phyloP scores from a whole-genome alignment of 2,797 vertebrate genomes.

The Masticophis lateralis region DNA sequence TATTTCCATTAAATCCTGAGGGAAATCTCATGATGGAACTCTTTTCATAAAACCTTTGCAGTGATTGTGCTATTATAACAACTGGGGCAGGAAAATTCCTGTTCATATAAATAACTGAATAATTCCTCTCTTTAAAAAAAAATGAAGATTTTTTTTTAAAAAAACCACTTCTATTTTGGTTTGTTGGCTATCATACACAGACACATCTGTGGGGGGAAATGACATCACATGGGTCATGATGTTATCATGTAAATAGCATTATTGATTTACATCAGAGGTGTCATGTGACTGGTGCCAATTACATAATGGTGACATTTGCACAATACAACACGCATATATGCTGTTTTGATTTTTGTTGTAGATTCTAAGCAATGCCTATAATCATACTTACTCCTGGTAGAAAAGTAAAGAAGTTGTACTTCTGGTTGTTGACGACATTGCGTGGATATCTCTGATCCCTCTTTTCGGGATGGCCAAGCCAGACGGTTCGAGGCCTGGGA shows the following conservation, averaged over 20 bases:
- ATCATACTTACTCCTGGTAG: constrained; percentile 86
- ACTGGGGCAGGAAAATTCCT: background rate
- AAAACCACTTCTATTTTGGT: background rate
- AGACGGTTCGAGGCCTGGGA: constrained; percentile 90
- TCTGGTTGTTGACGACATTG: constrained; percentile 99
- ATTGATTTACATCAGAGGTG: background rate
- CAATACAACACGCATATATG: background rate
- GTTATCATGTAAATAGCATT: background rate
- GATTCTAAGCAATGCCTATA: background rate
- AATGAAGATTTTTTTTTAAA: background rate
- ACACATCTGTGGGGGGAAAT: background rate
- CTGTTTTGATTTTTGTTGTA: background rate
- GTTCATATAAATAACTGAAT: background rate
- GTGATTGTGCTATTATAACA: background rate
- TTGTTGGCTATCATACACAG: background rate
- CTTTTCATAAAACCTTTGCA: background rate
- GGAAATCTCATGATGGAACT: background rate
- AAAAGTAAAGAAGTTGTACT: constrained; percentile 98
- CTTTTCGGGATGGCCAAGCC: constrained; percentile 97
- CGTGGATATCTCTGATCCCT: constrained; percentile 94
- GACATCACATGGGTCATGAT: background rate
- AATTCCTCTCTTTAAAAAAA: background rate
- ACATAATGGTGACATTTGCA: background rate
- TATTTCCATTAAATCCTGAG: background rate
- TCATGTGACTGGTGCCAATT: background rate